Percentiles rank a stretch among this genome's conserved stretches.
Conservation (phyloP, 2,797 vertebrate species). For the Sciurus vulgaris region DNA sequence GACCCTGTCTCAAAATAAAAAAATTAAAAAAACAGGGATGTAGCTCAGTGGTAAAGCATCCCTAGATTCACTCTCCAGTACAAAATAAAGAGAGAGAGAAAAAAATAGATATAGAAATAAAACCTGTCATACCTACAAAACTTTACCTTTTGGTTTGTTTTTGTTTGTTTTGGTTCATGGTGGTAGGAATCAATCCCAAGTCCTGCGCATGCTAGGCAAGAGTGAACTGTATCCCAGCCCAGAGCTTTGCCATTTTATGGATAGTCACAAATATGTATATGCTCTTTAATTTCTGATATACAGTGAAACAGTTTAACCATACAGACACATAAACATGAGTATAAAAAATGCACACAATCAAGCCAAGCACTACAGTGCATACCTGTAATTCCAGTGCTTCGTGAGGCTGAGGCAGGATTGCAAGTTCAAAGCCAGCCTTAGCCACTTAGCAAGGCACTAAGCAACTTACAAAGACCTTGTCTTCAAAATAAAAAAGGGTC, state of each 20-base stretch:
- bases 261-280: background rate
- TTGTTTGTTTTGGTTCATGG: too few relatives aligned
- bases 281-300: background rate
- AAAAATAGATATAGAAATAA: conserved; percentile 42
- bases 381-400: background rate
- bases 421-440: background rate
- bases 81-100: background rate
- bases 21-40: background rate
- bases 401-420: background rate
- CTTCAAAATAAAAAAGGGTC: background rate
- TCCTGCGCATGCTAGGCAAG: background rate
- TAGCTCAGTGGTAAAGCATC: background rate
- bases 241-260: conserved; percentile 22
- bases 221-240: background rate
- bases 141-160: background rate
- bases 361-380: background rate
- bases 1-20: background rate
- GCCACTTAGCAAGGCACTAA: background rate
- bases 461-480: background rate
- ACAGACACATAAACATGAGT: background rate
- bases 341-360: background rate
- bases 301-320: background rate
- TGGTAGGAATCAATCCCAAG: background rate
- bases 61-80: background rate
- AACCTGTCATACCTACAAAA: background rate